phyloP scores from a whole-genome alignment of 2,113 vertebrate species.

The Pungitius pungitius region DNA sequence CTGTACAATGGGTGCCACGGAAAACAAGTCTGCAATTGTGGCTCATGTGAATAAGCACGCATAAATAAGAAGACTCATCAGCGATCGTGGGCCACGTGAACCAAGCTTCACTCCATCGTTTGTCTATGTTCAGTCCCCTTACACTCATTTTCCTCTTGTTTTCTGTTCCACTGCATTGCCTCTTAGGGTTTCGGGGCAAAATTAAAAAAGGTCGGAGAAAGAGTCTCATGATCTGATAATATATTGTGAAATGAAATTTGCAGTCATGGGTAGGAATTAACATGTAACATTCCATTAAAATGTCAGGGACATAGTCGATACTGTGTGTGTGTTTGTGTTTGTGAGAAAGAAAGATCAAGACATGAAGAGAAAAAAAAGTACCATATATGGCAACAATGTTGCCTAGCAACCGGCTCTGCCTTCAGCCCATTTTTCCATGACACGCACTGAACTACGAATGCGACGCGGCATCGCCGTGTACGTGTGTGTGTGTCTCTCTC shows the following conservation, averaged over 20 bases:
- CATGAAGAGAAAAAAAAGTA: constrained; percentile 43
- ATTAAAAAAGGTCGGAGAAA: constrained; percentile 7
- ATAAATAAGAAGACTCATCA: constrained; percentile 26
- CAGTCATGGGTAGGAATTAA: constrained; percentile 27
- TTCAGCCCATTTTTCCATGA: constrained; percentile 87
- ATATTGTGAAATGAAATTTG: constrained; percentile 3
- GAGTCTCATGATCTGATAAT: constrained; percentile 2
- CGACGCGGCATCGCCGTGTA: constrained; percentile 50
- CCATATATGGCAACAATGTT: constrained; percentile 80
- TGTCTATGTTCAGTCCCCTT: constrained; percentile 22
- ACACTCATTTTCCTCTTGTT: constrained; percentile 50
- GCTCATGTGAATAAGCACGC: constrained; percentile 38
- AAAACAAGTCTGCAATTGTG: constrained; percentile 57
- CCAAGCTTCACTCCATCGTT: constrained; percentile 26
- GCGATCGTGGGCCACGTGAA: constrained; percentile 42
- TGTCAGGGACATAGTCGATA: constrained; percentile 50
- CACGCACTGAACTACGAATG: constrained; percentile 70
- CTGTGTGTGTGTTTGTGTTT: constrained; percentile 23
- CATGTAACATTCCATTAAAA: constrained; percentile 37
- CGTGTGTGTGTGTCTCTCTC: constrained; percentile 10
- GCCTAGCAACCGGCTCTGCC: constrained; percentile 78
- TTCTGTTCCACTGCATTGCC: constrained; percentile 50
- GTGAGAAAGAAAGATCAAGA: constrained; percentile 34
- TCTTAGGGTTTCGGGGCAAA: constrained; percentile 36
- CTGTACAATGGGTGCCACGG: constrained; percentile 8